Conservation (phyloP, 2,113 vertebrate genomes). For the Rutilus rutilus region DNA sequence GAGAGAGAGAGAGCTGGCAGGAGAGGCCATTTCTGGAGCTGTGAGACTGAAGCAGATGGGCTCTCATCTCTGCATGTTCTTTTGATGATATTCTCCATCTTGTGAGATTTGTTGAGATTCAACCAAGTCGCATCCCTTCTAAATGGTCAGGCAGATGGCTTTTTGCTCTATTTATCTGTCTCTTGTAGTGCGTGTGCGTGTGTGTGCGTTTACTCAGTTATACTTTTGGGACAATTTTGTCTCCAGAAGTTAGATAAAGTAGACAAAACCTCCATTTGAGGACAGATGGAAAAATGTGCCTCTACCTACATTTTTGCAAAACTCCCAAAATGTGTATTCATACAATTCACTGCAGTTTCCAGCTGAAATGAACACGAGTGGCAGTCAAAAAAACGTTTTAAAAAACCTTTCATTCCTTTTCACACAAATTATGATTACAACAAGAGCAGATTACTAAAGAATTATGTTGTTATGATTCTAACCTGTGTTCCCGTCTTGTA, state of each 20-base stretch:
- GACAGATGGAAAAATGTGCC: not conserved
- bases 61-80: constrained; percentile 36
- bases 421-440: not conserved
- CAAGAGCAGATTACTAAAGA: not conserved
- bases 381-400: not conserved
- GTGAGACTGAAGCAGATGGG: constrained; percentile 39
- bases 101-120: constrained; percentile 34
- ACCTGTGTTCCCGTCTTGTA: too few relatives aligned
- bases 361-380: not conserved
- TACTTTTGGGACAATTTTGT: not conserved
- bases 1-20: constrained; percentile 25
- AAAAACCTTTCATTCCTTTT: not conserved
- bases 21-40: not conserved
- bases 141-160: constrained; percentile 35
- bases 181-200: not conserved
- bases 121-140: constrained; percentile 22
- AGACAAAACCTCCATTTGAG: not conserved
- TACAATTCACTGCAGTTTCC: not conserved
- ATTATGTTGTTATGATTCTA: not conserved
- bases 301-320: not conserved
- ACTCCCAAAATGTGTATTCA: not conserved
- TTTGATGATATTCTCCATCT: constrained; percentile 44
- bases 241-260: not conserved
- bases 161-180: constrained; percentile 18
- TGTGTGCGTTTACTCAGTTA: not conserved